Conservation (phyloP, 1,140 invertebrate genomes). For the Drosophila lowei region DNA sequence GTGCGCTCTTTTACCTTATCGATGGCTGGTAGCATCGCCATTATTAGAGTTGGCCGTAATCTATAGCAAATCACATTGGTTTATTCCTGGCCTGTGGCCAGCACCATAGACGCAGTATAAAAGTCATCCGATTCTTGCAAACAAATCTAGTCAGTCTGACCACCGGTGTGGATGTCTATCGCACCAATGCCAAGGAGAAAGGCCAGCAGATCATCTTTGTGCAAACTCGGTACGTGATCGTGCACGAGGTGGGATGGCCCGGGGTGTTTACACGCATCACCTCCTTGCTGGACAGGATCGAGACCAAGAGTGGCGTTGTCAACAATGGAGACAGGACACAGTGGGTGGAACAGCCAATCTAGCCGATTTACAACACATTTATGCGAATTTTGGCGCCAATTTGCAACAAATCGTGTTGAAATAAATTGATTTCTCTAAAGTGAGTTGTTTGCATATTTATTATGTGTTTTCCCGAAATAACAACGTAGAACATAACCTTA, state of each 20-base stretch:
- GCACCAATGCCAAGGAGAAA: constrained; percentile 30
- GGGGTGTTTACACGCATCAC: constrained; percentile 85
- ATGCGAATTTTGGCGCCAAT: too few species aligned
- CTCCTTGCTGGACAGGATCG: constrained; percentile 85
- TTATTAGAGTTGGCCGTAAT: background rate
- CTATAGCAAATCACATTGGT: constrained; percentile 41
- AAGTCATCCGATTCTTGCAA: constrained; percentile 15
- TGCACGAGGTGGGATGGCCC: constrained; percentile 82
- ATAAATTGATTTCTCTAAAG: too few species aligned
- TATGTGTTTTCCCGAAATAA: too few species aligned
- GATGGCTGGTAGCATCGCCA: constrained; percentile 27
- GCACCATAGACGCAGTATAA: constrained; percentile 22
- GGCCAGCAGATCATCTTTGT: constrained; percentile 67
- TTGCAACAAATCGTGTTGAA: too few species aligned
- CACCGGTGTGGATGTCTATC: constrained; percentile 71
- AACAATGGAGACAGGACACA: constrained; percentile 49
- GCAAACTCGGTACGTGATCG: constrained; percentile 49
- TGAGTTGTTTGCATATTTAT: too few species aligned
- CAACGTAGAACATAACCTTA: too few species aligned
- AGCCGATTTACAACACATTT: too few species aligned
- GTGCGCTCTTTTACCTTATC: background rate
- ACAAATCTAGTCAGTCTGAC: constrained; percentile 68
- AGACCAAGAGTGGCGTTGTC: constrained; percentile 42
- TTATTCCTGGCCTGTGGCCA: constrained; percentile 11
- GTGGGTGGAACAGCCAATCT: too few species aligned